These are phyloP conservation scores for Numenius phaeopus DNA, from an alignment of 2,797 vertebrate species.

Conservation along the genomic window DNA sequence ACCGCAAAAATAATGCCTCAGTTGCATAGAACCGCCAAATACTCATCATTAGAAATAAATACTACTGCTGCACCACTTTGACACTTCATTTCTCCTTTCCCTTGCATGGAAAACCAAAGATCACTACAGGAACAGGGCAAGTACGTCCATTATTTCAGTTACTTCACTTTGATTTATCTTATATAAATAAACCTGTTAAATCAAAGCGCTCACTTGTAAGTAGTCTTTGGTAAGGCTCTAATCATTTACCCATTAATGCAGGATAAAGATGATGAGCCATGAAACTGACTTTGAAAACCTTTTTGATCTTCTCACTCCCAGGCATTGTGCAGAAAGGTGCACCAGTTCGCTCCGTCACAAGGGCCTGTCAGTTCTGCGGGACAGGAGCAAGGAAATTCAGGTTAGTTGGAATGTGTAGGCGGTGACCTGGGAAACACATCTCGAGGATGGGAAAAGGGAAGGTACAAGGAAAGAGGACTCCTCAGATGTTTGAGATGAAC, in stretches of 20 bases:
- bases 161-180: neutral
- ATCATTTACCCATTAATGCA: neutral
- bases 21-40: neutral
- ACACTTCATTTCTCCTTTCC: neutral
- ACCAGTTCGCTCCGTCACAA: neutral
- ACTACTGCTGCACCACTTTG: neutral
- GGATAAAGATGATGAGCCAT: neutral
- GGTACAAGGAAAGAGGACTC: accelerated
- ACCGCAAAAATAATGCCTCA: accelerated
- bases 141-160: neutral
- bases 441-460: neutral
- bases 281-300: neutral
- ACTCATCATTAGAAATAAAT: neutral
- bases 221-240: neutral
- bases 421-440: neutral
- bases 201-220: slow-evolving; percentile 1
- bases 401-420: neutral
- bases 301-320: neutral
- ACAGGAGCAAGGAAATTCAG: neutral
- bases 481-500: neutral
- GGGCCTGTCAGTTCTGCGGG: neutral
- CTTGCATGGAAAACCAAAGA: neutral
- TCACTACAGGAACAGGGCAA: neutral
- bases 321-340: neutral
- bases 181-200: neutral